A percentile compares a stretch with the other conserved stretches of the same genome.
Evolutionary conservation across 2,888 invertebrate species (phyloP).

Genomic region (Yponomeuta sedellus): DNA sequence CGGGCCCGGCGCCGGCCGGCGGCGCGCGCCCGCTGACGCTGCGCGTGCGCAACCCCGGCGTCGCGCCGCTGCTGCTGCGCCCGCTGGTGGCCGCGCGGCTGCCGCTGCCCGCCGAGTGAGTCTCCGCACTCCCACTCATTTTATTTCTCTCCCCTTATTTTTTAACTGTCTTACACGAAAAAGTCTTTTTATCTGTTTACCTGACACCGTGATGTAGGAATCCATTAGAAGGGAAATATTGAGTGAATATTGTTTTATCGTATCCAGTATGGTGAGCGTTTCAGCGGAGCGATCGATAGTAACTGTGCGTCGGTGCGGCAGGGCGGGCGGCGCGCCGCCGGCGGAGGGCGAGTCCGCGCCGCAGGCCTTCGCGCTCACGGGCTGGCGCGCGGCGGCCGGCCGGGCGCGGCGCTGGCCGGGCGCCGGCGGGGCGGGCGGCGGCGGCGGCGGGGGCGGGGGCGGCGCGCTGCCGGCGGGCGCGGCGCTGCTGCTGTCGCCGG

Average conservation of each 20-base stretch:
- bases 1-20: conserved; percentile 21
- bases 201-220: too few species aligned
- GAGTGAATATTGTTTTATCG: too few species aligned
- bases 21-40: conserved; percentile 22
- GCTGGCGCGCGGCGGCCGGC: conserved; percentile 17
- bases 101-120: too few species aligned
- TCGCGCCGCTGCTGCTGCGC: conserved; percentile 11
- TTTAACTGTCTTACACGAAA: too few species aligned
- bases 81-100: neutral
- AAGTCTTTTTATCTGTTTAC: too few species aligned
- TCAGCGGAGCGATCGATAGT: too few species aligned
- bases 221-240: too few species aligned
- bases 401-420: conserved; percentile 44
- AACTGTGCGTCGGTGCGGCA: conserved; percentile 17
- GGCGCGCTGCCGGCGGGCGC: conserved; percentile 53
- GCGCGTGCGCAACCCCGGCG: conserved; percentile 22
- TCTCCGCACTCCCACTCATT: too few species aligned
- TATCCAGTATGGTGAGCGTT: too few species aligned
- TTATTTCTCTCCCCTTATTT: too few species aligned
- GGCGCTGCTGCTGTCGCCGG: conserved; percentile 77
- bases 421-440: conserved; percentile 32
- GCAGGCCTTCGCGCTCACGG: neutral
- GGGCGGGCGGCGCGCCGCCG: conserved; percentile 40
- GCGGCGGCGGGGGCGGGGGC: conserved; percentile 20
- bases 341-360: neutral